Evolutionary conservation across 2,113 vertebrate genomes (phyloP).

Genomic region (Naja naja): DNA sequence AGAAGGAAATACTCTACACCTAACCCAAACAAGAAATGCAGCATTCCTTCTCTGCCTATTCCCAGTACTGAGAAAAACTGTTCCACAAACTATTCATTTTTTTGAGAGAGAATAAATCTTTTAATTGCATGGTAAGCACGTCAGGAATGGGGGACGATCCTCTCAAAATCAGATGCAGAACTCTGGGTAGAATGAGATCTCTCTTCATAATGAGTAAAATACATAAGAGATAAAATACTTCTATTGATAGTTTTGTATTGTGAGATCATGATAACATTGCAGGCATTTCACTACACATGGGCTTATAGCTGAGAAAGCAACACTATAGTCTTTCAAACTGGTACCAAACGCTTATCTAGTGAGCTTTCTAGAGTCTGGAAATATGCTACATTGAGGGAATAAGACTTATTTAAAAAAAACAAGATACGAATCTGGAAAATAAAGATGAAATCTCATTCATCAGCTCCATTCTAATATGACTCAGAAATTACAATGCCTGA

Average conservation of each 20-base stretch:
- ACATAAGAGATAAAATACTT: background rate
- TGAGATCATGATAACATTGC: background rate
- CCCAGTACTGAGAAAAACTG: background rate
- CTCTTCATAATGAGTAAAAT: background rate
- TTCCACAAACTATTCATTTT: background rate
- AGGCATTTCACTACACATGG: background rate
- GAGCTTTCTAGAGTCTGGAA: background rate
- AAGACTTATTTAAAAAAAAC: background rate
- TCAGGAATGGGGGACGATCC: background rate
- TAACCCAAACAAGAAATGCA: background rate
- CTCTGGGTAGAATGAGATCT: background rate
- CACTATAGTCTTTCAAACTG: background rate
- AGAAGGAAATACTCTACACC: background rate
- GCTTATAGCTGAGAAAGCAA: background rate
- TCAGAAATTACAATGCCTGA: background rate
- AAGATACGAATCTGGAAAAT: background rate
- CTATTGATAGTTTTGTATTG: background rate
- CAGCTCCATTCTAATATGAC: background rate
- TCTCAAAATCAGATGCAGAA: background rate
- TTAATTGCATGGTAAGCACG: background rate
- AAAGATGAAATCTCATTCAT: background rate
- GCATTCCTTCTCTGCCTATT: background rate
- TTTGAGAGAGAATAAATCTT: background rate
- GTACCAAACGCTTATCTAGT: background rate
- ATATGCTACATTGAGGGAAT: background rate